Conservation (phyloP, 2,113 vertebrate genomes). For the Spea multiplicata region DNA sequence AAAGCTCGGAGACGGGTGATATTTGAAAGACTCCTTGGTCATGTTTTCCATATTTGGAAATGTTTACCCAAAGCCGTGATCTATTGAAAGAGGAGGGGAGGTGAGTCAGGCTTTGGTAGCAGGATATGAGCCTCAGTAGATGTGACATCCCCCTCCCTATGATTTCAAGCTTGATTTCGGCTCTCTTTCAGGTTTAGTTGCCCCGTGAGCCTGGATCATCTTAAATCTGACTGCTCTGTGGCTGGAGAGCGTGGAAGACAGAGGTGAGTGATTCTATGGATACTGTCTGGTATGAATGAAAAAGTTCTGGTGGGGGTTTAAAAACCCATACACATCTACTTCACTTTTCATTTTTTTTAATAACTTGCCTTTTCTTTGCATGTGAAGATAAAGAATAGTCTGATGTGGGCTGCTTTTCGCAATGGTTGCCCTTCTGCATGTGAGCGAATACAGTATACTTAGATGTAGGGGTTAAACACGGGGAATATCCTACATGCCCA, state of each 20-base stretch:
- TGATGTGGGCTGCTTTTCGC: too few species aligned
- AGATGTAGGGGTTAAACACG: too few species aligned
- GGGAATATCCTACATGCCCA: too few species aligned
- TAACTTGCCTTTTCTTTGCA: too few species aligned
- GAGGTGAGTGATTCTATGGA: constrained; percentile 13
- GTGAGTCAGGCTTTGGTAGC: constrained; percentile 78
- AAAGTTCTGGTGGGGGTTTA: background rate
- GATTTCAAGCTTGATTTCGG: constrained; percentile 59
- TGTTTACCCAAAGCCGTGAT: constrained; percentile 94
- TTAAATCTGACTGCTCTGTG: constrained; percentile 10
- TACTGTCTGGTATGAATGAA: background rate
- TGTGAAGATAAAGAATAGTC: too few species aligned
- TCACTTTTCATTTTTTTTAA: background rate
- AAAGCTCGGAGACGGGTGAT: constrained; percentile 65
- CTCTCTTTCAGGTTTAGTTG: constrained; percentile 60
- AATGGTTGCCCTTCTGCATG: too few species aligned
- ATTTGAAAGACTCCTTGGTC: constrained; percentile 81
- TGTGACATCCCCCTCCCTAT: constrained; percentile 49
- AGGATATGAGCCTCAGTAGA: constrained; percentile 73
- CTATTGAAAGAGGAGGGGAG: constrained; percentile 80
- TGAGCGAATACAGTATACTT: too few species aligned
- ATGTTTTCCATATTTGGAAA: constrained; percentile 98
- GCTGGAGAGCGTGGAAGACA: constrained; percentile 34
- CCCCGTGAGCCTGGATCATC: constrained; percentile 54
- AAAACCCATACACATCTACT: background rate